A percentile compares a stretch with the other conserved stretches of the same genome.
These are phyloP conservation scores for Drosophila longiperda DNA, from an alignment of 2,888 invertebrate genomes.

Conservation along the genomic window DNA sequence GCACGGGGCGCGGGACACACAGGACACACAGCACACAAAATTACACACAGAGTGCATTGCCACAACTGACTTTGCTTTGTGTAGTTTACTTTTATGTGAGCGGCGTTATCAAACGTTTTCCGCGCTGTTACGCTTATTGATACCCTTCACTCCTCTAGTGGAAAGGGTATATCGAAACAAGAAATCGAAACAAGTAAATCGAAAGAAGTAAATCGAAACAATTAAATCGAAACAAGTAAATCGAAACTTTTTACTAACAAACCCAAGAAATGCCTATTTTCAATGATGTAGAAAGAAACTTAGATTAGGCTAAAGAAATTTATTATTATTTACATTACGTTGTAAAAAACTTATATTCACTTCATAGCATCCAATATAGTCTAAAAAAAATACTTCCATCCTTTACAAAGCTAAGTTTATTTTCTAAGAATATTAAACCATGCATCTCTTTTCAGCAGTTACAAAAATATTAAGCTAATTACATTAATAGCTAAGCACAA, in stretches of 20 bases:
- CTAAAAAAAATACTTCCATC: background rate
- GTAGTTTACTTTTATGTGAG: conserved; percentile 63
- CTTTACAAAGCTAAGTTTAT: background rate
- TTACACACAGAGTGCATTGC: conserved; percentile 21
- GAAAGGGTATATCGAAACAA: conserved; percentile 1
- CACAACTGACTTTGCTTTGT: conserved; percentile 42
- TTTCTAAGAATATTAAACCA: background rate
- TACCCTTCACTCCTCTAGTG: conserved; percentile 4
- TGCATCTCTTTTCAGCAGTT: background rate
- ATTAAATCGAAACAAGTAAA: background rate
- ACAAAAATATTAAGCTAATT: background rate
- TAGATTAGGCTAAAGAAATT: background rate
- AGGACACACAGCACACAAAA: conserved; percentile 4
- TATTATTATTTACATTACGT: background rate
- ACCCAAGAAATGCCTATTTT: background rate
- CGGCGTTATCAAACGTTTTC: conserved; percentile 77
- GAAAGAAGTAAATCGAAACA: background rate
- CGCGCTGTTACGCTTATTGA: conserved; percentile 77
- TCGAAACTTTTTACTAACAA: background rate
- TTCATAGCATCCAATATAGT: background rate
- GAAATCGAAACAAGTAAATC: background rate
- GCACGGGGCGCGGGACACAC: conserved; percentile 28
- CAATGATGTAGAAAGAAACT: background rate
- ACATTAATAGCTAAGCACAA: background rate
- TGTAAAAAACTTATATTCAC: background rate